Conservation (phyloP, 2,113 vertebrate species). For the Plotosus lineatus region DNA sequence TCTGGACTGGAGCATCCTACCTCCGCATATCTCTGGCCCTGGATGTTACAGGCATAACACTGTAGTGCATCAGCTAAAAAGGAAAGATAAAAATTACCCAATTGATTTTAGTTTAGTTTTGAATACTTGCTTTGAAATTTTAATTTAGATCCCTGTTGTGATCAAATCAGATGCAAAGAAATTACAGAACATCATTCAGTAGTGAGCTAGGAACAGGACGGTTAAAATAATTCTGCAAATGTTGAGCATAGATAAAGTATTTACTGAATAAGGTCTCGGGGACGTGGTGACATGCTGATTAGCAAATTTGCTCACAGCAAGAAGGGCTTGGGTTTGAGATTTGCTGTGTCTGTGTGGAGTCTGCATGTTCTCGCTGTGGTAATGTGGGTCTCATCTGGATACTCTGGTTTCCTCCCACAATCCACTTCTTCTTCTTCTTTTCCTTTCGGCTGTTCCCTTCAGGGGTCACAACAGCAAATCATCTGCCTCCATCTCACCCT, state of each 20-base stretch:
- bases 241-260: not conserved
- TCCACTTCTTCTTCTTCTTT: too few species aligned
- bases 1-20: conserved; percentile 73
- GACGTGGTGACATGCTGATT: too few species aligned
- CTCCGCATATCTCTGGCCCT: conserved; percentile 68
- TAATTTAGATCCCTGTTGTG: not conserved
- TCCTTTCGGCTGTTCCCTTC: too few species aligned
- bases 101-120: not conserved
- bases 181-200: not conserved
- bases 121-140: not conserved
- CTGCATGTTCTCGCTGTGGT: too few species aligned
- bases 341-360: too few species aligned
- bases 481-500: too few species aligned
- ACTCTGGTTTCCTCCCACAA: too few species aligned
- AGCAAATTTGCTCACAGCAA: too few species aligned
- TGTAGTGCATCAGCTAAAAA: conserved; percentile 65
- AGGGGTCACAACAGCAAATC: too few species aligned
- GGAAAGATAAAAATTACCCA: conserved; percentile 1
- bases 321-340: too few species aligned
- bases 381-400: too few species aligned
- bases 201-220: not conserved
- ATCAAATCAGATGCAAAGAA: not conserved
- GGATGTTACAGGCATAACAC: conserved; percentile 75
- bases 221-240: not conserved
- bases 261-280: too few species aligned